Evolutionary conservation across 2,797 vertebrate genomes (phyloP).

Genomic region (Erithacus rubecula): DNA sequence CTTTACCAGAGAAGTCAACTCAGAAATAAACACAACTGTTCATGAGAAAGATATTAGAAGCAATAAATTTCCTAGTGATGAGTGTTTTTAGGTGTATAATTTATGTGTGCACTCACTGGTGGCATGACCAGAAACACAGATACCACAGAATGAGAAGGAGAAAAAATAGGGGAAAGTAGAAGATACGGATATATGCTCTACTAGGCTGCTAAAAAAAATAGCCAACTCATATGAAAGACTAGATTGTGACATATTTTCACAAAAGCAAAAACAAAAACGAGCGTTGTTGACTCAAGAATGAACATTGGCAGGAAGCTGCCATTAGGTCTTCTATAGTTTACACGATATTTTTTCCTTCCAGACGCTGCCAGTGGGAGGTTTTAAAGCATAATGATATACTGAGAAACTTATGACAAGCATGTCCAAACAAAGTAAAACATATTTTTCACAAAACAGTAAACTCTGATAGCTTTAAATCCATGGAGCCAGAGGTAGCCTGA

Average conservation of each 20-base stretch:
- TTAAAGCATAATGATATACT: conserved; percentile 62
- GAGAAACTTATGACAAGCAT: conserved; percentile 65
- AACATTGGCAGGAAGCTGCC: conserved; percentile 53
- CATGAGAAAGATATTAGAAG: conserved; percentile 67
- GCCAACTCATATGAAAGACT: conserved; percentile 27
- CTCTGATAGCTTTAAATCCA: conserved; percentile 53
- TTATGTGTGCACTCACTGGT: conserved; percentile 54
- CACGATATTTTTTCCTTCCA: conserved; percentile 51
- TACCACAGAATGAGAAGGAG: conserved; percentile 29
- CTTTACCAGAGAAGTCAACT: conserved; percentile 44
- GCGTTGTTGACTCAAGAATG: conserved; percentile 34
- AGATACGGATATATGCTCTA: conserved; percentile 14
- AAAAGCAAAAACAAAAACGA: conserved; percentile 57
- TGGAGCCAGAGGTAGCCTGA: conserved; percentile 33
- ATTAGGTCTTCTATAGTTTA: conserved; percentile 57
- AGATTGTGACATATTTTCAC: conserved; percentile 48
- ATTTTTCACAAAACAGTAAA: conserved; percentile 64
- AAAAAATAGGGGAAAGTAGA: conserved; percentile 32
- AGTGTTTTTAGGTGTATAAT: conserved; percentile 57
- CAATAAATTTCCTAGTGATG: conserved; percentile 63
- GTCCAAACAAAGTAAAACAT: conserved; percentile 66
- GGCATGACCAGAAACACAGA: conserved; percentile 44
- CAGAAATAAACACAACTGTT: conserved; percentile 64
- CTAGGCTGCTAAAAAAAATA: conserved; percentile 42
- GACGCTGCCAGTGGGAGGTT: conserved; percentile 64